Percentiles rank a stretch among this genome's conserved stretches.
phyloP scores from a whole-genome alignment of 1,140 invertebrate genomes.

The Sarcophaga peregrina region DNA sequence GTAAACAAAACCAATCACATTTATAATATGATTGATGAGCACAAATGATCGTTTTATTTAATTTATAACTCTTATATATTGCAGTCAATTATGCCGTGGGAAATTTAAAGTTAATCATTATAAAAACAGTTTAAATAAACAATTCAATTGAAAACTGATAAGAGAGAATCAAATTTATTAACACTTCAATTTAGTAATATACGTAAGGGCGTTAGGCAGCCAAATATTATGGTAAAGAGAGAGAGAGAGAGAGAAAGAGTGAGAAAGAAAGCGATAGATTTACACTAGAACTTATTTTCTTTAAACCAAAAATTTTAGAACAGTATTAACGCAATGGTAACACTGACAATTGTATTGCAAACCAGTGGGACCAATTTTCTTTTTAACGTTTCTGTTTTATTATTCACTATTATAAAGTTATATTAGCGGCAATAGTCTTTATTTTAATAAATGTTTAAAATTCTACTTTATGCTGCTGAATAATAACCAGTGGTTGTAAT shows the following conservation, averaged over 20 bases:
- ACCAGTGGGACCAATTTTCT: too few relatives aligned
- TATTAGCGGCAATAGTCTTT: too few relatives aligned
- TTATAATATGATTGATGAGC: conserved; percentile 31
- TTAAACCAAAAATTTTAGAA: neutral
- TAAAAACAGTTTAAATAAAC: conserved; percentile 34
- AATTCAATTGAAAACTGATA: conserved; percentile 21
- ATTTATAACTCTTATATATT: conserved; percentile 34
- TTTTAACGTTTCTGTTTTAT: too few relatives aligned
- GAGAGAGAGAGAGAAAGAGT: neutral
- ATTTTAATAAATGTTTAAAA: too few relatives aligned
- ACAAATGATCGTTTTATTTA: conserved; percentile 38
- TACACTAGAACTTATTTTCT: neutral
- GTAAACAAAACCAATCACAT: neutral
- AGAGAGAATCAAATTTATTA: conserved; percentile 31
- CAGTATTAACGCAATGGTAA: neutral
- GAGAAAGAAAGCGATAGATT: neutral
- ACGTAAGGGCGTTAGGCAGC: neutral
- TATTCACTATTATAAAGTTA: too few relatives aligned
- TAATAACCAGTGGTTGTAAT: neutral
- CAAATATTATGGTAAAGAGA: neutral
- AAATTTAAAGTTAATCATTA: conserved; percentile 36
- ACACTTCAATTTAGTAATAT: conserved; percentile 28
- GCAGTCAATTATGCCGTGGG: conserved; percentile 38
- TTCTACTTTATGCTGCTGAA: too few relatives aligned
- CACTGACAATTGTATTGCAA: too few relatives aligned